Percentiles rank a stretch among this genome's conserved stretches.
Evolutionary conservation across 1,140 invertebrate species (phyloP).

Genomic region (Pseudomyrmex dendroicus): DNA sequence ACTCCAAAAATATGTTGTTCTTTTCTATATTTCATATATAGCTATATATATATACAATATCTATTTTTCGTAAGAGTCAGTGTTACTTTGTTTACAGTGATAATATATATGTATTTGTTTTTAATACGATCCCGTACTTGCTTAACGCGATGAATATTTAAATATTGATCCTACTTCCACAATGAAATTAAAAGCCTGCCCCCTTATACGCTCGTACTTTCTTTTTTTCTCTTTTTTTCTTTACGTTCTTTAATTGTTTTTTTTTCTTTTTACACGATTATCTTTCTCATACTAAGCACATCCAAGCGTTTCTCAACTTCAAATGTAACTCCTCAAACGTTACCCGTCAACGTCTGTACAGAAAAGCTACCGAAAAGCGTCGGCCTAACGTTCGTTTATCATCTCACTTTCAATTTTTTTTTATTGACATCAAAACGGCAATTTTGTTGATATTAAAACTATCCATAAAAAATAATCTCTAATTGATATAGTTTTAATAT

Average conservation of each 20-base stretch:
- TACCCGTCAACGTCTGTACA: not conserved
- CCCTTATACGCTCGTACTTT: conserved; percentile 14
- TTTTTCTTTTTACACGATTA: conserved; percentile 53
- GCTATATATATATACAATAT: conserved; percentile 72
- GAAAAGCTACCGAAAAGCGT: not conserved
- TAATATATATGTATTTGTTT: conserved; percentile 47
- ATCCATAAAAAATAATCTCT: not conserved
- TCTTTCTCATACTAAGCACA: conserved; percentile 35
- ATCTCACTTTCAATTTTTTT: not conserved
- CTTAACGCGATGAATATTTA: conserved; percentile 72
- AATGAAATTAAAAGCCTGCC: conserved; percentile 54
- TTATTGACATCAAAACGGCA: too few species aligned
- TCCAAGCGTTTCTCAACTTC: conserved; percentile 50
- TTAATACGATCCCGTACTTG: conserved; percentile 66
- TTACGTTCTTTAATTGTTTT: conserved; percentile 23
- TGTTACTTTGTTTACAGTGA: conserved; percentile 66
- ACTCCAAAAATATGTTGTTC: conserved; percentile 83
- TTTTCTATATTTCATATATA: conserved; percentile 70
- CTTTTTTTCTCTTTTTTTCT: conserved; percentile 26
- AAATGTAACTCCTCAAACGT: not conserved
- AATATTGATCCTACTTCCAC: conserved; percentile 54
- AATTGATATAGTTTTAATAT: conserved; percentile 21
- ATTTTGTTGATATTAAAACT: conserved; percentile 13
- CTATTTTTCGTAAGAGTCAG: conserved; percentile 65
- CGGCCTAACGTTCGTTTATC: not conserved